Evolutionary conservation across 2,888 invertebrate genomes (phyloP), one percentile per base, ranked within the genome.

Genomic region (Polydrusus tereticollis): DNA sequence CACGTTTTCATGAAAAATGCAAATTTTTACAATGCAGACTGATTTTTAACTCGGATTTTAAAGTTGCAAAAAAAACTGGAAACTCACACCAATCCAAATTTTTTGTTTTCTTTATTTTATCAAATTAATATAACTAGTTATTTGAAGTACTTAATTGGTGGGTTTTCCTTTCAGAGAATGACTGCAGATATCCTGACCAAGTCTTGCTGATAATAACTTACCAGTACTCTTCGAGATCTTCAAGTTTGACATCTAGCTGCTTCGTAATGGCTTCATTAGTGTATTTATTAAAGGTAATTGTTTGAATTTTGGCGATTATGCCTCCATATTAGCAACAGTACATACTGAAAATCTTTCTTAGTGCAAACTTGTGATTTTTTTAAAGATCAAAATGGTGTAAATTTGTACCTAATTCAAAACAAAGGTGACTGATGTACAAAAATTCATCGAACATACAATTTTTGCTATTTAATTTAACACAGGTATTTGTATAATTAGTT

Each of bases 151-250:
- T 59, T 43, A 43, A 23, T 41, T 74, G 47, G 66, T 86, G 87
- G 55, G 67, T 26, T 72, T 75, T 75, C 65, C 74, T 86, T 85
- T 73, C 86, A 92, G 92, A 92, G 85, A 87, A 87, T 55, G 90
- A 90, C 70, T 93, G 92, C 80, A 88, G 89, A 66, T 87, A 87
- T 78, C 91, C 91, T 26, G 88, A 91, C 79, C 90, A 92, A 86
- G 89, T 91, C 43, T 87, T 90, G 73, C 76, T 85, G 72, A 78
- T 79, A 75, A 83, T 85, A 43, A 77, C 78, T n/a, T 81, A 81
- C 78, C 75, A 68, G 8, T 73, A 74, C 55, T 78, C 78, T 64
- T 75, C 69, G 57, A 43, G 57, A 29, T 77, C 77, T 69, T 74
- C 65, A 67, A 26, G 38, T 71, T 29, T 72, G 26, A 16, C 59